Evolutionary conservation across 2,113 vertebrate species (phyloP), one percentile per base, ranked within the genome.

Genomic region (Tyto alba): DNA sequence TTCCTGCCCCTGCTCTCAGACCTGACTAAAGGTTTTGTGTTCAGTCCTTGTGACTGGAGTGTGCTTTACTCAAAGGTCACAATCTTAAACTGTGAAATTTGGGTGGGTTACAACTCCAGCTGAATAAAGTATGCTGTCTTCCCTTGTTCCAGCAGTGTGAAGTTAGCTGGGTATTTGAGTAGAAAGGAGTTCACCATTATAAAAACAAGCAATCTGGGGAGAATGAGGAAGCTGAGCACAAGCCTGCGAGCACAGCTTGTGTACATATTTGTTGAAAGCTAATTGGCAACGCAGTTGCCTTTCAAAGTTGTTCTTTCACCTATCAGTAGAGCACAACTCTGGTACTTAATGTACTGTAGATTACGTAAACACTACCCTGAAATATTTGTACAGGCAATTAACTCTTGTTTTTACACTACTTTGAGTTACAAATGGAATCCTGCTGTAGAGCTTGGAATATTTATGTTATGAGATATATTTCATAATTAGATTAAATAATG

Each of bases 241-340:
- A 94, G 85, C 48, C 93, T 95, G 85, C 7, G 17, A 96, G 88
- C 91, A 92, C 96, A 96, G 96, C 97, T 97, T 97, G 95, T 96
- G 97, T 97, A 97, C 97, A 97, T 98, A 97, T 98, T 97, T 97
- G 97, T 96, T 96, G 97, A 97, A 96, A 97, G 97, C 94, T 97
- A 96, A 96, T 96, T 98, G 97, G 97, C 97, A 96, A 94, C 17
- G 40, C 92, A 95, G 93, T 96, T 85, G 92, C 96, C 94, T 97
- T 98, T 97, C 96, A 95, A 71, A 95, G 92, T 92, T 97, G 97
- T 97, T 97, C 96, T 97, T 96, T 97, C 95, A 93, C 97, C 97
- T 98, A 97, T 97, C 96, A 96, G 95, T 82, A 89, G 78, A 95
- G 96, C 95, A 88, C 96, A 95, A 91, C 95, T 96, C 96, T 89